A percentile compares a stretch with the other conserved stretches of the same genome.
Evolutionary conservation across 2,113 vertebrate genomes (phyloP).

Genomic region (Plotosus lineatus): DNA sequence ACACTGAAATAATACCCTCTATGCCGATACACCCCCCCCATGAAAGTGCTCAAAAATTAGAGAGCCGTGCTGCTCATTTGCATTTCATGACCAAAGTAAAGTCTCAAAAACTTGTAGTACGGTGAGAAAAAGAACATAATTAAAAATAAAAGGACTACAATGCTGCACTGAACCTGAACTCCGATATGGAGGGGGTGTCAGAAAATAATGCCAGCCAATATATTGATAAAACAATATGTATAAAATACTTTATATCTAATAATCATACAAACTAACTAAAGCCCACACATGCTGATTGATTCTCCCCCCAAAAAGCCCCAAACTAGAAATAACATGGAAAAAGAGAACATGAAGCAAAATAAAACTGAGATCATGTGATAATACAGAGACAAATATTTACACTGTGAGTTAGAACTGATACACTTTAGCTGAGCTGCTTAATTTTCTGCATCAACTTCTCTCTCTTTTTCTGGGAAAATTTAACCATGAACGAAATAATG

Average conservation of each 20-base stretch:
- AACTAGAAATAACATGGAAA: neutral
- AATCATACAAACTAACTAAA: neutral
- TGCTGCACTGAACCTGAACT: neutral
- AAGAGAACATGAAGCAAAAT: neutral
- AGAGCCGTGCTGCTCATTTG: neutral
- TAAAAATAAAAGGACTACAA: neutral
- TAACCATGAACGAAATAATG: neutral
- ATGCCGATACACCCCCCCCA: too few relatives aligned
- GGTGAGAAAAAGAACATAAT: neutral
- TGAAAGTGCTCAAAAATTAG: neutral
- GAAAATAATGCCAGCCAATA: neutral
- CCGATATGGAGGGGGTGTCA: too few relatives aligned
- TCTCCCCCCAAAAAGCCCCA: constrained; percentile 5
- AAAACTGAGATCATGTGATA: neutral
- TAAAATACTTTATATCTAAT: neutral
- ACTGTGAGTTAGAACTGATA: neutral
- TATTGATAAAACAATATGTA: neutral
- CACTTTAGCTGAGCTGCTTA: neutral
- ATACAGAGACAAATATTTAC: neutral
- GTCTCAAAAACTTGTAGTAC: neutral
- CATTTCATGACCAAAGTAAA: neutral
- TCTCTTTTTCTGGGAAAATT: neutral
- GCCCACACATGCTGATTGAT: neutral
- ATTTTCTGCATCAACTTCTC: neutral
- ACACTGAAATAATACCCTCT: too few relatives aligned